These are phyloP conservation scores for Entomyzon cyanotis DNA, from an alignment of 2,113 vertebrate species.

Conservation along the genomic window DNA sequence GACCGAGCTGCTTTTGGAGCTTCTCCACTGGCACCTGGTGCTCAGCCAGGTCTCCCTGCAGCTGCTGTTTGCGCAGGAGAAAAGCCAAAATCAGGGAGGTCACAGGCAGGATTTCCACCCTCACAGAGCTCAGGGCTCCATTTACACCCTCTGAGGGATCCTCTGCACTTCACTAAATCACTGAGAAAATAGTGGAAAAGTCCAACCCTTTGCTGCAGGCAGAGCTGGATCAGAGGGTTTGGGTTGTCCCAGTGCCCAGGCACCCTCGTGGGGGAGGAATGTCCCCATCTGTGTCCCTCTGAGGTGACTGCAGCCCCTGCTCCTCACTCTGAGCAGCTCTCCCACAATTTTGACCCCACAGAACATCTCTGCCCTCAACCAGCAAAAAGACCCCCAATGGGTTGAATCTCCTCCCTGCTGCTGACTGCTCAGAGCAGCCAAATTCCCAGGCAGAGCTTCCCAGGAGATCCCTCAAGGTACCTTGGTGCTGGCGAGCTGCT, in stretches of 20 bases:
- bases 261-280: neutral
- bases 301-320: neutral
- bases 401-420: neutral
- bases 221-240: neutral
- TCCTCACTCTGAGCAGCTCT: neutral
- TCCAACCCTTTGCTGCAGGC: neutral
- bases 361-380: neutral
- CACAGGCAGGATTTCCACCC: neutral
- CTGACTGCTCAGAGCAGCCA: neutral
- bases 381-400: too few relatives aligned
- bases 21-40: constrained; percentile 91
- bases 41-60: constrained; percentile 91
- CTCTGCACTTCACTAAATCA: neutral
- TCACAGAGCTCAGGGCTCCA: neutral
- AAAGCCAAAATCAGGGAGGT: neutral
- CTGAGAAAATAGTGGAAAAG: neutral
- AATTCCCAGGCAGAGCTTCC: fast-evolving
- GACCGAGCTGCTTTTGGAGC: constrained; percentile 84
- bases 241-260: neutral
- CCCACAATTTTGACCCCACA: neutral
- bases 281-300: fast-evolving
- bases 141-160: neutral
- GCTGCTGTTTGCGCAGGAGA: constrained; percentile 71
- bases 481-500: constrained; percentile 84
- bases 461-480: constrained; percentile 55